Evolutionary conservation across 1,140 invertebrate species (phyloP).

Genomic region (Megathymus violae): DNA sequence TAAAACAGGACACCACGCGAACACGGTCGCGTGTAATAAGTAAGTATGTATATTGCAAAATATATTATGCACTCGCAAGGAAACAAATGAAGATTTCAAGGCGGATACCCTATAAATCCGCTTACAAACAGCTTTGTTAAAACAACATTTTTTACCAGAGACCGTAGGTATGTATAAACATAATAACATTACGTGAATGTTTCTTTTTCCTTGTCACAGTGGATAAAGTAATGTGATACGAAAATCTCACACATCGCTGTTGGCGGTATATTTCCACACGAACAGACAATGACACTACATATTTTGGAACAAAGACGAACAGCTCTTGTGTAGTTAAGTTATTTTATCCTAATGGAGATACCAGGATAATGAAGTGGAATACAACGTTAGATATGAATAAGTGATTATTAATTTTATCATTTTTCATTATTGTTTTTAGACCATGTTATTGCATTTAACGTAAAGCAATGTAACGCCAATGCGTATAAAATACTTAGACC

Average conservation of each 20-base stretch:
- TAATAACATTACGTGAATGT: constrained; percentile 14
- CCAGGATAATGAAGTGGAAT: neutral
- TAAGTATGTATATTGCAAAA: no score
- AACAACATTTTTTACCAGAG: constrained; percentile 14
- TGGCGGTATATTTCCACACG: neutral
- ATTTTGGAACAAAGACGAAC: constrained; percentile 13
- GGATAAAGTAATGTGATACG: constrained; percentile 28
- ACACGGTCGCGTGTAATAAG: no score
- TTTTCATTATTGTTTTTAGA: no score
- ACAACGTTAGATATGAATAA: neutral
- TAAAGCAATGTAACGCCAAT: no score
- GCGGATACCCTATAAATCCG: constrained; percentile 23
- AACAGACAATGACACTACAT: neutral
- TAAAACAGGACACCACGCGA: no score
- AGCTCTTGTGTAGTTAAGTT: neutral
- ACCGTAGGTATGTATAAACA: constrained; percentile 22
- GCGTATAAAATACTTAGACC: no score
- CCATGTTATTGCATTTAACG: no score
- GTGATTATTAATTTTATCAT: no score
- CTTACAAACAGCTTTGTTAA: constrained; percentile 23
- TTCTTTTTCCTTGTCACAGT: constrained; percentile 14
- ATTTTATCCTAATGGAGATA: constrained; percentile 36
- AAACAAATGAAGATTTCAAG: constrained; percentile 26
- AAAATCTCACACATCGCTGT: constrained; percentile 18
- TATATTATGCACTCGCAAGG: neutral